These are phyloP conservation scores for Drosophila anceps DNA, from an alignment of 2,888 invertebrate species.

Conservation along the genomic window DNA sequence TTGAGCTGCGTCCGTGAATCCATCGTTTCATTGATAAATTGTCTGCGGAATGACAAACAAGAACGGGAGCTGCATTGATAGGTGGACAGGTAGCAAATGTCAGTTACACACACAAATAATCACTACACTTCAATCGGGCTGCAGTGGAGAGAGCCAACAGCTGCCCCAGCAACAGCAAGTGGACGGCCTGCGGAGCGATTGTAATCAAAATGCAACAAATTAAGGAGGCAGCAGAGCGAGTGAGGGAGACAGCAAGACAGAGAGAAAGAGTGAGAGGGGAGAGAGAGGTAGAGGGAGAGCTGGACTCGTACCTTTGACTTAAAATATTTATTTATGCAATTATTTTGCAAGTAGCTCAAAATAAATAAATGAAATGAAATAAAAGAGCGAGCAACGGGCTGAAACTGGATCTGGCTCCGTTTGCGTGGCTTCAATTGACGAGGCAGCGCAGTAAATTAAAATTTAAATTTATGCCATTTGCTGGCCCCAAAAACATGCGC, in stretches of 20 bases:
- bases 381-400: conserved; percentile 71
- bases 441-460: conserved; percentile 79
- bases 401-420: conserved; percentile 24
- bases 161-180: conserved; percentile 51
- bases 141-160: conserved; percentile 34
- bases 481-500: conserved; percentile 55
- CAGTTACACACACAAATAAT: conserved; percentile 58
- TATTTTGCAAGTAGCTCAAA: conserved; percentile 83
- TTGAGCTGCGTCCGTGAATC: conserved; percentile 43
- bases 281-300: conserved; percentile 24
- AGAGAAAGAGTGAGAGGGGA: conserved; percentile 33
- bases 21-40: conserved; percentile 81
- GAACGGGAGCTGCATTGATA: conserved; percentile 36
- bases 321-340: conserved; percentile 84
- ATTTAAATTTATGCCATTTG: conserved; percentile 83
- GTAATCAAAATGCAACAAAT: conserved; percentile 81
- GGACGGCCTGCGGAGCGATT: conserved; percentile 66
- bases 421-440: conserved; percentile 70
- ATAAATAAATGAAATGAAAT: conserved; percentile 82
- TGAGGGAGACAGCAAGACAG: conserved; percentile 18
- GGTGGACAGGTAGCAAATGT: conserved; percentile 56
- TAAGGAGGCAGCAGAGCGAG: conserved; percentile 60
- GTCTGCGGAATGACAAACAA: conserved; percentile 47
- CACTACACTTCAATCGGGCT: conserved; percentile 74
- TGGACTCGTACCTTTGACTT: conserved; percentile 67